These are phyloP conservation scores for Diarsia dahlii DNA, from an alignment of 2,888 invertebrate genomes.

Conservation along the genomic window DNA sequence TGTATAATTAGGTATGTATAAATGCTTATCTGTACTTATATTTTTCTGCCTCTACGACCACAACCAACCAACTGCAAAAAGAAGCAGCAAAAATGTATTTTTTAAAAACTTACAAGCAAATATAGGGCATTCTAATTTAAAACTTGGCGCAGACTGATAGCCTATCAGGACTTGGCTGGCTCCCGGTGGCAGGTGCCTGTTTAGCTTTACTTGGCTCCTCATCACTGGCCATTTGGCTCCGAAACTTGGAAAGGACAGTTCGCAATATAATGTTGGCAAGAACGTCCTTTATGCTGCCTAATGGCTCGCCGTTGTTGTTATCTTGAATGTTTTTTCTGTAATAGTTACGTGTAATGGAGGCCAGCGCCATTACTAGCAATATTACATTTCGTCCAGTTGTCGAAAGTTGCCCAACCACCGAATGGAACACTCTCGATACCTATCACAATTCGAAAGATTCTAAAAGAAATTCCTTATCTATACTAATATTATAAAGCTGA, in stretches of 20 bases:
- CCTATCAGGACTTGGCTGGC: slow-evolving; percentile 72
- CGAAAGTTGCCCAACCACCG: neutral
- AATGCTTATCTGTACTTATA: too few species aligned
- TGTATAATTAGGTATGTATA: too few species aligned
- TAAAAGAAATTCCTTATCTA: neutral
- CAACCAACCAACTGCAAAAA: neutral
- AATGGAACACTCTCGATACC: neutral
- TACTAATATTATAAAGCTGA: too few species aligned
- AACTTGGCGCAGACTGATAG: slow-evolving; percentile 76
- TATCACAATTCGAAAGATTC: neutral
- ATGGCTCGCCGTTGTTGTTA: slow-evolving; percentile 39
- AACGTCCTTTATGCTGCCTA: slow-evolving; percentile 40
- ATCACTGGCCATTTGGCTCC: slow-evolving; percentile 77
- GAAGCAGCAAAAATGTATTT: too few species aligned
- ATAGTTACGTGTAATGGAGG: slow-evolving; percentile 19
- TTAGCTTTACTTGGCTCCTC: slow-evolving; percentile 76
- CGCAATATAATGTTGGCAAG: slow-evolving; percentile 72
- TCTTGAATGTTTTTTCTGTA: slow-evolving; percentile 34
- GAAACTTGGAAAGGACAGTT: slow-evolving; percentile 59
- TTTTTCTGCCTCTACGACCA: neutral
- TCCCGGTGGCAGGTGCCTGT: slow-evolving; percentile 76
- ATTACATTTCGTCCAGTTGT: neutral
- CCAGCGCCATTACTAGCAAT: neutral
- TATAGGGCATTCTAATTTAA: slow-evolving; percentile 74
- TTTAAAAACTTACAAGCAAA: neutral